Evolutionary conservation across 2,113 vertebrate genomes (phyloP).

Genomic region (Zosterops hypoxanthus): DNA sequence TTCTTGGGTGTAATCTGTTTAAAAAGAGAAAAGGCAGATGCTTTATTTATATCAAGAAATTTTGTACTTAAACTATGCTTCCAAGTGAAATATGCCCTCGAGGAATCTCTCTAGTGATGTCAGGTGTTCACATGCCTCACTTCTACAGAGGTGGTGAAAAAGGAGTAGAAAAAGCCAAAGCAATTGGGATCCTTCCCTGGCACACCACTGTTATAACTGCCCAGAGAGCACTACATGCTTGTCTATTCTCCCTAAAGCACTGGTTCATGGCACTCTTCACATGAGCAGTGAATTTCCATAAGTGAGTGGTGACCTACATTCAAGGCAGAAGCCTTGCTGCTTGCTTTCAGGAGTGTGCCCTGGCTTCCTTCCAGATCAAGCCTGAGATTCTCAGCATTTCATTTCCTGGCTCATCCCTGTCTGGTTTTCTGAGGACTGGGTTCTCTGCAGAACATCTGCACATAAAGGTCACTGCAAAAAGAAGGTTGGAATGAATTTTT

Average conservation of each 20-base stretch:
- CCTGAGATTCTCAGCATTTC: slow-evolving; percentile 56
- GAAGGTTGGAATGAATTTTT: not conserved
- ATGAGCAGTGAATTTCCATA: slow-evolving; percentile 23
- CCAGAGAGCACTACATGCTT: not conserved
- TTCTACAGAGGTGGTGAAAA: not conserved
- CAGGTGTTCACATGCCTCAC: not conserved
- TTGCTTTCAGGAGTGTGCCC: not conserved
- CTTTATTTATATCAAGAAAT: not conserved
- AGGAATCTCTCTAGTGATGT: not conserved
- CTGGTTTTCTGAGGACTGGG: not conserved
- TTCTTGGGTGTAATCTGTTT: not conserved
- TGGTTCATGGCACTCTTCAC: not conserved
- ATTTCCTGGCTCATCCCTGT: slow-evolving; percentile 57
- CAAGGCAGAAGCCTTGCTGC: slow-evolving; percentile 10
- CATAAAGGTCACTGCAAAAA: not conserved
- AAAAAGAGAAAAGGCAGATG: slow-evolving; percentile 15
- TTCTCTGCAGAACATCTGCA: not conserved
- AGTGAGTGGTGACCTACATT: slow-evolving; percentile 59
- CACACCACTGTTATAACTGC: not conserved
- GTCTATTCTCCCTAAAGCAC: not conserved
- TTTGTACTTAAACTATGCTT: not conserved
- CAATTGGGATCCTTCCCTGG: not conserved
- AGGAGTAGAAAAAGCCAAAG: not conserved
- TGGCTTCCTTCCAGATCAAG: slow-evolving; percentile 66
- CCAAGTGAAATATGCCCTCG: not conserved